Evolutionary conservation across 1,140 invertebrate genomes (phyloP).

Genomic region (Ceratina australensis): DNA sequence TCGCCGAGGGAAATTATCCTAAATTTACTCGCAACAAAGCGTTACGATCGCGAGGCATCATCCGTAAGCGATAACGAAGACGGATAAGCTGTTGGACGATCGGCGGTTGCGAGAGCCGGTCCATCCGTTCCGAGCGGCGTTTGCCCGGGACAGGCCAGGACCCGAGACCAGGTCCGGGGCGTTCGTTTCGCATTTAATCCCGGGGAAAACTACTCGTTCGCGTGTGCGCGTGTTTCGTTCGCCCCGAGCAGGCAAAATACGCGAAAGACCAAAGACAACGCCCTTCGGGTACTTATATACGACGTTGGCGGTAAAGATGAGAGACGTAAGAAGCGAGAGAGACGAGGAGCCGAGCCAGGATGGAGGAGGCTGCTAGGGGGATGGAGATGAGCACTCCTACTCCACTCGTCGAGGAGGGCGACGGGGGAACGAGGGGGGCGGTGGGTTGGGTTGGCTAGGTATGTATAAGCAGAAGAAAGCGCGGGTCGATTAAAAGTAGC

Average conservation of each 20-base stretch:
- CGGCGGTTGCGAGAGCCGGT: no score
- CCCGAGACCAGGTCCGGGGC: not conserved
- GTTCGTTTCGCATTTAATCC: slow-evolving; percentile 46
- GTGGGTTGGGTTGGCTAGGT: slow-evolving; percentile 64
- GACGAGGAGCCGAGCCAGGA: not conserved
- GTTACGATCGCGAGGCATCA: no score
- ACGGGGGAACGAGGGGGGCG: slow-evolving; percentile 59
- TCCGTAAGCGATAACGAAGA: no score
- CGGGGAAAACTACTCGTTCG: slow-evolving; percentile 34
- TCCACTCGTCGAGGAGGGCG: no score
- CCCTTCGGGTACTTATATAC: slow-evolving; percentile 77
- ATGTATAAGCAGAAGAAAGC: slow-evolving; percentile 80
- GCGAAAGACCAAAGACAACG: slow-evolving; percentile 77
- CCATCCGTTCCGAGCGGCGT: no score
- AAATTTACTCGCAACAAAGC: no score
- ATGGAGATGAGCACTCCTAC: slow-evolving; percentile 68
- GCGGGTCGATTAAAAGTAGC: slow-evolving; percentile 81
- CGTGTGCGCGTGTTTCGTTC: slow-evolving; percentile 32
- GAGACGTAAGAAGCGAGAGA: slow-evolving; percentile 68
- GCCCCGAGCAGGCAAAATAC: slow-evolving; percentile 52
- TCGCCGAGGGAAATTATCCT: no score
- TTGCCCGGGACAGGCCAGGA: no score
- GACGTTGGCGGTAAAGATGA: slow-evolving; percentile 73
- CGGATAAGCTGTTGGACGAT: no score
- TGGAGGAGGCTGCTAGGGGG: slow-evolving; percentile 53